Evolutionary conservation across 2,797 vertebrate species (phyloP), one percentile per base, ranked within the genome.

Genomic region (Notolabrus celidotus): DNA sequence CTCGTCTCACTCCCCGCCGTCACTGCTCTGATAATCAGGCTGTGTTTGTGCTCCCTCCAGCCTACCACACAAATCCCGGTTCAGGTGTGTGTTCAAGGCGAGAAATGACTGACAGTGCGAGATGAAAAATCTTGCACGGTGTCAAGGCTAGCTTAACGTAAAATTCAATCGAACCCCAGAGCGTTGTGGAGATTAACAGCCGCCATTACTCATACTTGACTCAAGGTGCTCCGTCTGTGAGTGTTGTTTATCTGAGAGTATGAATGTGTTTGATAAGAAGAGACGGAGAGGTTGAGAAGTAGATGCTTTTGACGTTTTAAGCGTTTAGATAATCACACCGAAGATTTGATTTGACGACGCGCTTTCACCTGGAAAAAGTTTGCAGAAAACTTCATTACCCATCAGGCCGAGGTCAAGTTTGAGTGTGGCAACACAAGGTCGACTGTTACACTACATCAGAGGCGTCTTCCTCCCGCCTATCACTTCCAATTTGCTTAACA

Each of bases 131-230:
- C 46, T 46, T 22, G 53, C 34, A 0, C 11, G 0, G 34, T 51
- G 73, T 79, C 74, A 51, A 52, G 58, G 61, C 63, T 22, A 45
- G 46, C 59, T 76, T 76, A 42, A 71, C n/a, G 7, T 67, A 76
- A 80, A 82, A 90, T 77, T 76, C 75, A 80, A 83, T 88, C 80
- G 79, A 67, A 79, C 53, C 74, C n/a, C 64, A 47, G 74, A 74
- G 71, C 74, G 83, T 77, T 60, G 29, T 1, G 8, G 34, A 84
- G 89, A 86, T 87, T 71, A 88, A 89, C 81, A 59, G 76, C 80
- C 25, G 39, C 78, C 50, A 71, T 88, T 84, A 83, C 76, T 84
- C 77, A 84, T 34, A 39, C 43, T 82, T 17, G 49, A 77, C 56
- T 85, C 59, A 39, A 72, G 72, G 62, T 72, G 74, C 56, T 80